Conservation (phyloP, 2,797 vertebrate genomes). For the Neoniphon sammara region DNA sequence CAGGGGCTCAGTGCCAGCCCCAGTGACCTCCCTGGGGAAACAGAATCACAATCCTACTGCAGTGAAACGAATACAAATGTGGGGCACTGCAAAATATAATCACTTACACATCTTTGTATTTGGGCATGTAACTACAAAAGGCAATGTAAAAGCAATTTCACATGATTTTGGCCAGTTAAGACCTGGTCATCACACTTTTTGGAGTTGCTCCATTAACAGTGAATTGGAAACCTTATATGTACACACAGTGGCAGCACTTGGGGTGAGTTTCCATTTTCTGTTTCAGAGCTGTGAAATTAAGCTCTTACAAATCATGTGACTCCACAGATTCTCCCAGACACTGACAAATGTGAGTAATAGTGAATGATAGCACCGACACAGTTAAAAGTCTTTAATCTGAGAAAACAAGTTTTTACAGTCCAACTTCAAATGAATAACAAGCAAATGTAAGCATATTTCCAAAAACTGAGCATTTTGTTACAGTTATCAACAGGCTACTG, state of each 20-base stretch:
- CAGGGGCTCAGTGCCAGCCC: conserved; percentile 68
- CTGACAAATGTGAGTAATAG: too few relatives aligned
- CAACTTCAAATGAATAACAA: too few relatives aligned
- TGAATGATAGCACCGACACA: too few relatives aligned
- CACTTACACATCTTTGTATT: neutral
- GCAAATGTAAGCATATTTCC: too few relatives aligned
- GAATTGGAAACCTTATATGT: neutral
- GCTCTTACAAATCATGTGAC: too few relatives aligned
- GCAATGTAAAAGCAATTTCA: neutral
- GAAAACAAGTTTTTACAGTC: too few relatives aligned
- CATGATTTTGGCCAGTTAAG: neutral
- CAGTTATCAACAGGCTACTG: neutral
- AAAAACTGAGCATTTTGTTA: neutral
- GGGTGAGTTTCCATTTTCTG: too few relatives aligned
- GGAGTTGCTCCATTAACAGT: neutral
- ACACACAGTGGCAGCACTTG: too few relatives aligned
- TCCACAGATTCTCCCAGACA: too few relatives aligned
- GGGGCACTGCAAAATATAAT: conserved; percentile 40
- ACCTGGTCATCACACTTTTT: neutral
- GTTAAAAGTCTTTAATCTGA: too few relatives aligned
- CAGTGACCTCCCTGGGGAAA: conserved; percentile 75
- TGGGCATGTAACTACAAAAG: neutral
- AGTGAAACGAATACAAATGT: conserved; percentile 40
- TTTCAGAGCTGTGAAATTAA: too few relatives aligned
- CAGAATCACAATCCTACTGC: conserved; percentile 8